Base-by-base conservation (phyloP, 2,113 vertebrate species). In the Paradoxurus hermaphroditus region DNA sequence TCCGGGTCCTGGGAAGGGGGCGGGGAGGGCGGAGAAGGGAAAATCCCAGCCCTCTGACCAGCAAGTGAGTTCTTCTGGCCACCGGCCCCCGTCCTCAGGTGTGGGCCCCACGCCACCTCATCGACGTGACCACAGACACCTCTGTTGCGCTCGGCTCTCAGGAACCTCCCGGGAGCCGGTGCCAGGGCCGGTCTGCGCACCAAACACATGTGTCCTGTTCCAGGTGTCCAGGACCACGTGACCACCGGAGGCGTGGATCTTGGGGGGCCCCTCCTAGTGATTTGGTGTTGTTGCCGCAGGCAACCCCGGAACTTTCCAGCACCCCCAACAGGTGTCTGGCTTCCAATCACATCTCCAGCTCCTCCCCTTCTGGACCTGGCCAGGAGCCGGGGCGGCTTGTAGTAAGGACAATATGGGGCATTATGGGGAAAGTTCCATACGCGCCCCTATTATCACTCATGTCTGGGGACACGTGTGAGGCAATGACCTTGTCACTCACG, bases 401-500 rank as follows among this genome's bases (percentile, higher is more conserved):
- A 7, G 29, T 7, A 27, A 8, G 7, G n/a, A 16, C 29, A 21
- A 16, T 14, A 1, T 4, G 39, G 49, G 21, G 39, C 5, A 41
- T 21, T 4, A 19, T 0, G 39, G 77, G 81, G 49, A 46, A 59
- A 31, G 1, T 9, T 19, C 7, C 5, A 1, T 0, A 1, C 3
- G 3, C 0, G 25, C 3, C 5, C 4, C 27, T 16, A 1, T 46
- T 44, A 1, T 0, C 4, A 15, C 1, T 34, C 13, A 14, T 1
- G 0, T 3, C 2, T 3, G 0, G 1, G 49, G 8, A 1, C 1
- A 0, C 18, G 1, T 8, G 0, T 12, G 25, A 62, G 41, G 70
- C 72, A 81, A 72, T 1, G 25, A 23, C 51, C 19, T 2, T 1
- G 2, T 9, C 6, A 2, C 36, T 1, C 7, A 0, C 3, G 8